phyloP scores from a whole-genome alignment of 2,113 vertebrate genomes.

The Eira barbara region DNA sequence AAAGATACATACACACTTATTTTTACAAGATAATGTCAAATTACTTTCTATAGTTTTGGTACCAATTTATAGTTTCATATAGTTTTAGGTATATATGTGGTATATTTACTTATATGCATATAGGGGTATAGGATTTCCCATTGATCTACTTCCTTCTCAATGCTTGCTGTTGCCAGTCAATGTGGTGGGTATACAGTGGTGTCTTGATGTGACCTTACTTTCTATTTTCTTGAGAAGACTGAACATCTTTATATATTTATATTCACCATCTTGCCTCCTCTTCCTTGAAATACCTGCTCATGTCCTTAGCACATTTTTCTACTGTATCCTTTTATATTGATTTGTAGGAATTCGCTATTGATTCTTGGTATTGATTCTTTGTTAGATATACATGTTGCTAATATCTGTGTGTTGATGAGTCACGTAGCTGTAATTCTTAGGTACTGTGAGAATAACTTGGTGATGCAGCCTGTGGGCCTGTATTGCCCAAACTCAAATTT shows the following conservation, averaged over 20 bases:
- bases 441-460: neutral
- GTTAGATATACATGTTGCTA: neutral
- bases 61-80: neutral
- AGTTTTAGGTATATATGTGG: neutral
- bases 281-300: neutral
- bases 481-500: neutral
- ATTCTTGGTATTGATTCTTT: neutral
- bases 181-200: neutral
- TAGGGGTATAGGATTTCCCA: neutral
- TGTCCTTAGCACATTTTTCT: neutral
- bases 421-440: neutral
- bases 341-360: neutral
- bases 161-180: neutral
- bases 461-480: neutral
- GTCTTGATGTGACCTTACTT: neutral
- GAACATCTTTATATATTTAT: neutral
- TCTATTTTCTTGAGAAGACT: neutral
- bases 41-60: neutral
- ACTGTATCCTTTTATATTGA: neutral
- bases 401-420: neutral
- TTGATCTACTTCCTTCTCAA: neutral
- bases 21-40: neutral
- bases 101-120: neutral
- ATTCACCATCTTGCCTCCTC: neutral
- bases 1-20: neutral